Percentiles rank a stretch among this genome's conserved stretches.
Evolutionary conservation across 2,797 vertebrate species (phyloP).

Genomic region (Simalia tracyae): DNA sequence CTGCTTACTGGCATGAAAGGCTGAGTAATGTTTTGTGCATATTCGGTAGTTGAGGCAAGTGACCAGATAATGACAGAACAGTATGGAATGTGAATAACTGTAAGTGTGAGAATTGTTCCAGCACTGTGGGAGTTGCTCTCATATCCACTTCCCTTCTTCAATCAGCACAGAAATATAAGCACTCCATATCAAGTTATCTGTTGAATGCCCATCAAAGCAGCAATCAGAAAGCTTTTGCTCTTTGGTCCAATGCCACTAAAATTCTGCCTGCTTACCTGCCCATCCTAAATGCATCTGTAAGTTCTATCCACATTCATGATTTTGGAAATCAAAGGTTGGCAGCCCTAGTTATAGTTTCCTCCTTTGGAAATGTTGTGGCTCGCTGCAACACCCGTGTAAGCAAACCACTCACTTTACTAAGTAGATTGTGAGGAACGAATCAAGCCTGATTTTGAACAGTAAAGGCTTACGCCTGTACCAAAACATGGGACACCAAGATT

Average conservation of each 20-base stretch:
- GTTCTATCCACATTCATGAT: not conserved
- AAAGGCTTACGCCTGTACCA: not conserved
- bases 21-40: not conserved
- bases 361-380: not conserved
- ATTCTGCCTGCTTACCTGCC: not conserved
- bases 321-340: not conserved
- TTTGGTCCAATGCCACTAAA: not conserved
- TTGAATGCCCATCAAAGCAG: not conserved
- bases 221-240: not conserved
- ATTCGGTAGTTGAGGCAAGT: not conserved
- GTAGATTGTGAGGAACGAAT: not conserved
- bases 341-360: not conserved
- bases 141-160: too few relatives aligned
- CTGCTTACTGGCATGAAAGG: not conserved
- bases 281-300: not conserved
- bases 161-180: not conserved
- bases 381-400: not conserved
- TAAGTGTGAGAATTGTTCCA: not conserved
- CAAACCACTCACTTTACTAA: not conserved
- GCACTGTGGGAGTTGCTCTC: not conserved
- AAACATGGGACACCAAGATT: not conserved
- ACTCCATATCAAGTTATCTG: not conserved
- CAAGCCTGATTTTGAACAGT: not conserved
- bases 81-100: not conserved
- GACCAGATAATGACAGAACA: not conserved